A percentile compares a stretch with the other conserved stretches of the same genome.
Conservation (phyloP, 2,797 vertebrate genomes). For the Gila robusta region DNA sequence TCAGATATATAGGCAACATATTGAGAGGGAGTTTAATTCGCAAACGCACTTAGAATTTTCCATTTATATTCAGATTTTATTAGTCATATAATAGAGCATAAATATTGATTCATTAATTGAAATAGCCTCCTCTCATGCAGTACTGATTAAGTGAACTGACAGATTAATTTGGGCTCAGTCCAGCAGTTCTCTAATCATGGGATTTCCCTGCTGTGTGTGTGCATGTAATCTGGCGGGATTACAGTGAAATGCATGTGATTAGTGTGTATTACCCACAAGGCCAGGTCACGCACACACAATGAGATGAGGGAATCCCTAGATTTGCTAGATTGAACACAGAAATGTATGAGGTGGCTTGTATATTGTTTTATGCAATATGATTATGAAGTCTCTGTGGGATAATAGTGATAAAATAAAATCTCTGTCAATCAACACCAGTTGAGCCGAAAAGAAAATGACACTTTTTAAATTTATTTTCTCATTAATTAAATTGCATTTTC, state of each 20-base stretch:
- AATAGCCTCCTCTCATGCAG: conserved; percentile 14
- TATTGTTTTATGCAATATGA: not conserved
- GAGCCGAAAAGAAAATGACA: not conserved
- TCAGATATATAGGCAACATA: not conserved
- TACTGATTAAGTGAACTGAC: not conserved
- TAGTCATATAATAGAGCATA: not conserved
- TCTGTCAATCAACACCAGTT: not conserved
- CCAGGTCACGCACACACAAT: conserved; percentile 26
- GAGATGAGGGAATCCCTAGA: conserved; percentile 30
- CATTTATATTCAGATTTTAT: conserved; percentile 33
- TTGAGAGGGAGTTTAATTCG: not conserved
- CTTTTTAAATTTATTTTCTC: not conserved
- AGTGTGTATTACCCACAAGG: conserved; percentile 26
- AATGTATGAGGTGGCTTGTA: conserved; percentile 31
- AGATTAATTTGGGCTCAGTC: conserved; percentile 37
- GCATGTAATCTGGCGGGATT: conserved; percentile 48
- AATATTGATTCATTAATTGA: conserved; percentile 29
- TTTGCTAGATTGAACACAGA: conserved; percentile 4
- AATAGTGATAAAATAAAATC: not conserved
- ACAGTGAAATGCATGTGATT: conserved; percentile 47
- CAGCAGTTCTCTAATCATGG: conserved; percentile 22
- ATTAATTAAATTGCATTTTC: conserved; percentile 1
- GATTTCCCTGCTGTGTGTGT: conserved; percentile 31
- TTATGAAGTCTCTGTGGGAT: not conserved
- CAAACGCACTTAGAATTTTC: not conserved